Conservation (phyloP, 2,113 vertebrate species). For the Oxyura jamaicensis region DNA sequence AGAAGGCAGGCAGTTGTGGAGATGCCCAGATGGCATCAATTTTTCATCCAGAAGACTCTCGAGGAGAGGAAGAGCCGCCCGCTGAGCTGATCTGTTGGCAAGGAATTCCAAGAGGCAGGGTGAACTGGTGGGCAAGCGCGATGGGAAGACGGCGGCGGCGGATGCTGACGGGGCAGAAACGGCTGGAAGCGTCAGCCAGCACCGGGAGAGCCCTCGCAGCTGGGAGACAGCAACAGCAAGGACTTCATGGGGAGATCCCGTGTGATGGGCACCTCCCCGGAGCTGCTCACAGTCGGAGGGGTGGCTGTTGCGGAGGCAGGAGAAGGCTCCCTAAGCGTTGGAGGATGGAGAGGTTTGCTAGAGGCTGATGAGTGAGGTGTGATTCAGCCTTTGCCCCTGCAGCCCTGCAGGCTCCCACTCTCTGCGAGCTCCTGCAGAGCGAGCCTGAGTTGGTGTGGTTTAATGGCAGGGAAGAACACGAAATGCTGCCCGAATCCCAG, state of each 20-base stretch:
- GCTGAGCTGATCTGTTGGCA: neutral
- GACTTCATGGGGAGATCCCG: fast-evolving
- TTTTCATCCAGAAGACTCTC: neutral
- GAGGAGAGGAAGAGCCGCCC: neutral
- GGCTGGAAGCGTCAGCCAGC: neutral
- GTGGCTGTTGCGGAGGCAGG: neutral
- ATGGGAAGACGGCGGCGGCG: neutral
- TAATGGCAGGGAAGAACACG: fast-evolving
- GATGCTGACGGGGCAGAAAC: neutral
- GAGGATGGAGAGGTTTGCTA: neutral
- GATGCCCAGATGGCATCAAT: fast-evolving
- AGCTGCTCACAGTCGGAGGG: neutral
- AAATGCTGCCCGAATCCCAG: neutral
- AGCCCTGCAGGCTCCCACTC: fast-evolving
- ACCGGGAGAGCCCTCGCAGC: neutral
- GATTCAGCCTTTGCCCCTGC: neutral
- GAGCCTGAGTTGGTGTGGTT: neutral
- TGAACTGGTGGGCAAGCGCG: neutral
- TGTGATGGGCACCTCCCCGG: neutral
- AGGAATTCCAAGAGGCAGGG: neutral
- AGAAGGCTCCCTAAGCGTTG: fast-evolving
- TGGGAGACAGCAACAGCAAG: neutral
- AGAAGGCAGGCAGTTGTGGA: neutral
- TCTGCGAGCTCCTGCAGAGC: neutral
- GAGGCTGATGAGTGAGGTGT: neutral